phyloP scores from a whole-genome alignment of 2,113 vertebrate genomes.

The Gasterosteus aculeatus region DNA sequence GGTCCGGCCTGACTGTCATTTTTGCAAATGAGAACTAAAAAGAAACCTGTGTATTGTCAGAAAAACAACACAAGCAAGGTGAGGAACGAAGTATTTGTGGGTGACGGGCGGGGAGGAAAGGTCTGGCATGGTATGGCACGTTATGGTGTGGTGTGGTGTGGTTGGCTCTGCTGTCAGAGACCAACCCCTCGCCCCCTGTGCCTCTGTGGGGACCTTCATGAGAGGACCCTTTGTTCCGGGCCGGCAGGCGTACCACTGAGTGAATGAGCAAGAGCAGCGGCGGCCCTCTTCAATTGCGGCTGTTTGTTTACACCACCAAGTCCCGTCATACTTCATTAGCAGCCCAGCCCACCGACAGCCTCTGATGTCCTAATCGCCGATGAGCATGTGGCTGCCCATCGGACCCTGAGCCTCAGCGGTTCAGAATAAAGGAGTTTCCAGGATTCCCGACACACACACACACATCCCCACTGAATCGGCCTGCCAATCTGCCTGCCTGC shows the following conservation, averaged over 20 bases:
- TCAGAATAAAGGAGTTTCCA: slow-evolving; percentile 61
- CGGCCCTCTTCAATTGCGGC: slow-evolving; percentile 79
- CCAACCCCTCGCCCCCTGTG: slow-evolving; percentile 64
- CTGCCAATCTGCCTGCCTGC: slow-evolving; percentile 43
- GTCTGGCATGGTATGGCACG: slow-evolving; percentile 57
- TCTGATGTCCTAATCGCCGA: slow-evolving; percentile 79
- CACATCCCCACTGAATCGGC: slow-evolving; percentile 53
- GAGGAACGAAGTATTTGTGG: slow-evolving; percentile 22
- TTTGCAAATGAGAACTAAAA: neutral
- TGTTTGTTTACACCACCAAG: slow-evolving; percentile 81
- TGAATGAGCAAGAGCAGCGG: slow-evolving; percentile 69
- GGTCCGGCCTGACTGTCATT: too few species aligned
- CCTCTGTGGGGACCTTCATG: slow-evolving; percentile 74
- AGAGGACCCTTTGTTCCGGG: slow-evolving; percentile 77
- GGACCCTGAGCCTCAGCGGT: slow-evolving; percentile 56
- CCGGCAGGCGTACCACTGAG: slow-evolving; percentile 71
- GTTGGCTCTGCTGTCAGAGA: slow-evolving; percentile 63
- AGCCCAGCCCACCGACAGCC: slow-evolving; percentile 75
- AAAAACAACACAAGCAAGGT: slow-evolving; percentile 9
- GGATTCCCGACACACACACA: slow-evolving; percentile 53
- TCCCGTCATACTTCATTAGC: slow-evolving; percentile 82
- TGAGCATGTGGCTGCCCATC: slow-evolving; percentile 69
- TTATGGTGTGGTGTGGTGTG: slow-evolving; percentile 60
- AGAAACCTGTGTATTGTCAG: neutral
- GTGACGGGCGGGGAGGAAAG: slow-evolving; percentile 21